Conservation (phyloP, 2,797 vertebrate genomes). For the Chelon auratus region DNA sequence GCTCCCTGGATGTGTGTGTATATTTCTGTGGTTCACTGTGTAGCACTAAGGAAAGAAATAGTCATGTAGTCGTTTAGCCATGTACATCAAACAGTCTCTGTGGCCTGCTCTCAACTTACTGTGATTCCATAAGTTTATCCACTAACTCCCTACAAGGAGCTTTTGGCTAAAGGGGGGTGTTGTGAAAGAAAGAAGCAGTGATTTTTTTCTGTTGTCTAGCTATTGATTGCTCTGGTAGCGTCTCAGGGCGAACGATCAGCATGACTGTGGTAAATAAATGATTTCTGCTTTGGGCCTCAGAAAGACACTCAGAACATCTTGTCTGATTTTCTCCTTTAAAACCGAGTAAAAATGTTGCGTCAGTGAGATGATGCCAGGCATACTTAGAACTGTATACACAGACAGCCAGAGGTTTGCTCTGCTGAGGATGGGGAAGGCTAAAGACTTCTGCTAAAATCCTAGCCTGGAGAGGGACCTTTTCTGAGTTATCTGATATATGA, state of each 20-base stretch:
- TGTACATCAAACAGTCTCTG: slow-evolving; percentile 33
- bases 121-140: slow-evolving; percentile 54
- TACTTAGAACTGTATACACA: slow-evolving; percentile 27
- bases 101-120: slow-evolving; percentile 29
- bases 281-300: slow-evolving; percentile 49
- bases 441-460: slow-evolving; percentile 28
- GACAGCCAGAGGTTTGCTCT: slow-evolving; percentile 8
- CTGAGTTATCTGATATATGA: slow-evolving; percentile 12
- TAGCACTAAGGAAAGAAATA: slow-evolving; percentile 3
- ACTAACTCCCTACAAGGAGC: slow-evolving; percentile 44
- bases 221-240: slow-evolving; percentile 57
- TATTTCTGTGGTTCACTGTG: slow-evolving; percentile 22
- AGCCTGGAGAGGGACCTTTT: slow-evolving; percentile 17
- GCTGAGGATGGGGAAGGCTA: not conserved
- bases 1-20: slow-evolving; percentile 1
- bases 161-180: slow-evolving; percentile 12
- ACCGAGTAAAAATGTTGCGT: slow-evolving; percentile 37
- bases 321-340: slow-evolving; percentile 49
- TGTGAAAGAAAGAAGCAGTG: slow-evolving; percentile 13
- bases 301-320: slow-evolving; percentile 45
- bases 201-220: slow-evolving; percentile 24
- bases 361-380: slow-evolving; percentile 28
- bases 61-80: slow-evolving; percentile 19
- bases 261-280: slow-evolving; percentile 58
- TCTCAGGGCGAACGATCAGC: slow-evolving; percentile 55